Base-by-base conservation (phyloP, 2,797 vertebrate species). In the Scleropages formosus region DNA sequence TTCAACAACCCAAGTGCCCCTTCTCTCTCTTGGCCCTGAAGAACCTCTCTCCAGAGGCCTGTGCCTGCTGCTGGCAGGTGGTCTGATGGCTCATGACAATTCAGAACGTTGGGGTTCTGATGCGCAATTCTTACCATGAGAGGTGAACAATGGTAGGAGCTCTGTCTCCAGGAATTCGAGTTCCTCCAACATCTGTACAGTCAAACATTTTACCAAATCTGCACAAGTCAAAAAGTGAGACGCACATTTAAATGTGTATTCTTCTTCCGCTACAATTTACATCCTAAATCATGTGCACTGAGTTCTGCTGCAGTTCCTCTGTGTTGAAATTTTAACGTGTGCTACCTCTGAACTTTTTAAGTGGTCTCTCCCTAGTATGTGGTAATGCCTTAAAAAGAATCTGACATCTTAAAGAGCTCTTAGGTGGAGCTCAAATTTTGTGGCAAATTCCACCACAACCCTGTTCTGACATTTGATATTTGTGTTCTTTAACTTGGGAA, bases 271-370 rank as follows among this genome's bases (percentile, higher is more conserved):
- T 64, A 39, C 58, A 27, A 20, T 77, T 73, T 67, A 31, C 62
- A 77, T 66, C 64, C 20, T 44, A 59, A 58, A 51, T 65, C 75
- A 72, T 51, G 13, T 12, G 47, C 61, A 13, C 15, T 12, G 24
- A n/a, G 22, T 46, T 49, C 69, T 62, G 27, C 11, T 15, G 10
- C 9, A 61, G 27, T 26, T 16, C 24, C 18, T 58, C 47, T 65
- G 69, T 39, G 31, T 13, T 56, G 27, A 65, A 77, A 73, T 59
- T 49, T 76, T 62, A 70, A 77, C 73, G 76, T 11, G 62, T 31
- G 51, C 70, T 24, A 0, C 15, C 49, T 47, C 61, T 12, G 16
- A 53, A 18, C 61, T 65, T 51, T 46, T 75, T 53, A 53, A 75
- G 47, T 26, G 18, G 47, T 56, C 47, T 73, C 60, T 26, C 15